phyloP scores from a whole-genome alignment of 2,888 invertebrate species.

The Ophioninae sp. region DNA sequence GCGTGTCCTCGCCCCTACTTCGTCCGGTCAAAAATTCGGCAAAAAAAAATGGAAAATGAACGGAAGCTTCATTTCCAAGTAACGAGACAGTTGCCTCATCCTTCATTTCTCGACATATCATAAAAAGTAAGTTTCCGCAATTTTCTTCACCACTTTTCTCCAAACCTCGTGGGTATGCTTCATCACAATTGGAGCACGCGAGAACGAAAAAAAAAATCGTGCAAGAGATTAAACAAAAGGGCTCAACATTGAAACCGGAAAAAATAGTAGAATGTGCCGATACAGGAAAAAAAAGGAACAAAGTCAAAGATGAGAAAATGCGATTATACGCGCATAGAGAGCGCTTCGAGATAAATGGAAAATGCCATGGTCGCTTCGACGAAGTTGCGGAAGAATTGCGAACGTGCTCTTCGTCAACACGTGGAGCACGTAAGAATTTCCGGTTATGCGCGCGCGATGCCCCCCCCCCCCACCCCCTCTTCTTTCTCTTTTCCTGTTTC shows the following conservation, averaged over 20 bases:
- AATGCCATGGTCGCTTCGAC: slow-evolving; percentile 25
- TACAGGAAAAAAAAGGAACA: slow-evolving; percentile 1
- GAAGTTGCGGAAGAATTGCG: slow-evolving; percentile 13
- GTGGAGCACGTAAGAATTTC: slow-evolving; percentile 52
- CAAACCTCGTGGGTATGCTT: neutral
- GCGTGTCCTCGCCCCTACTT: neutral
- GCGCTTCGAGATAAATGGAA: slow-evolving; percentile 30
- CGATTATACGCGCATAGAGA: neutral
- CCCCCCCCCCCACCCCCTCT: slow-evolving; percentile 39
- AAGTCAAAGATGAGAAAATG: neutral
- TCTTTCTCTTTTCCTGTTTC: no score
- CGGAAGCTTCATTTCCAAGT: neutral
- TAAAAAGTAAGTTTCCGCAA: slow-evolving; percentile 52
- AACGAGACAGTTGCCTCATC: slow-evolving; percentile 31
- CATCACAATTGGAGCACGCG: neutral
- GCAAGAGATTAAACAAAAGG: neutral
- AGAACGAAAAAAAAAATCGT: neutral
- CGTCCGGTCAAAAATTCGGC: neutral
- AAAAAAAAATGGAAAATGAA: slow-evolving; percentile 12
- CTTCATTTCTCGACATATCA: slow-evolving; percentile 74
- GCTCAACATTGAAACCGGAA: neutral
- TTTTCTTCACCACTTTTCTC: slow-evolving; percentile 17
- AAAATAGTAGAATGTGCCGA: neutral
- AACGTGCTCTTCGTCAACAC: slow-evolving; percentile 56
- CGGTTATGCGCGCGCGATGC: slow-evolving; percentile 29